phyloP scores from a whole-genome alignment of 2,113 vertebrate genomes.

The crab-eating macaque (Macaca fascicularis) region DNA sequence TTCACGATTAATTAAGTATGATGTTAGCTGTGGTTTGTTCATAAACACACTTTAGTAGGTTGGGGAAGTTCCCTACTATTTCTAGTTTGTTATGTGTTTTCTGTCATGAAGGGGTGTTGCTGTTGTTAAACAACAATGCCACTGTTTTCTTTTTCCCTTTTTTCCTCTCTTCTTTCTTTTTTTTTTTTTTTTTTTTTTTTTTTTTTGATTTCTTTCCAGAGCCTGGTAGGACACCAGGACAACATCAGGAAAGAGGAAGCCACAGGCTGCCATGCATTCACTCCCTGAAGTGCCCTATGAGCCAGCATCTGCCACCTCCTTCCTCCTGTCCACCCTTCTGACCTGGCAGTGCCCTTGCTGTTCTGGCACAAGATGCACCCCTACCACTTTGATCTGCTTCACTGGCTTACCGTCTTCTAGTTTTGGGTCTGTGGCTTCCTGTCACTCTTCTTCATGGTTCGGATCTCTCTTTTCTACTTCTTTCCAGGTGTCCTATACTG shows the following conservation, averaged over 20 bases:
- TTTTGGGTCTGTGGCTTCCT: slow-evolving; percentile 73
- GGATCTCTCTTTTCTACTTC: slow-evolving; percentile 72
- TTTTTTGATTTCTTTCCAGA: slow-evolving; percentile 78
- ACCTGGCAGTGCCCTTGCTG: background rate
- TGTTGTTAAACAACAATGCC: slow-evolving; percentile 38
- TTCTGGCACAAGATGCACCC: background rate
- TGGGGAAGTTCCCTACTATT: background rate
- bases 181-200: slow-evolving; percentile 60
- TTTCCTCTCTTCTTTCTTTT: background rate
- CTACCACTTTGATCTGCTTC: slow-evolving; percentile 40
- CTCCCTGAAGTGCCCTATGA: background rate
- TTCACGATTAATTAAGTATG: background rate
- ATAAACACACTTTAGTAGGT: background rate
- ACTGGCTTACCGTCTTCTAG: slow-evolving; percentile 71
- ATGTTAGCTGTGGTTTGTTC: background rate
- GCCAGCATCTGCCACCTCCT: background rate
- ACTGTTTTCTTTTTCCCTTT: background rate
- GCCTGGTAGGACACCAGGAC: slow-evolving; percentile 68
- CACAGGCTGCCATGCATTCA: slow-evolving; percentile 73
- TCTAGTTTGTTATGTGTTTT: slow-evolving; percentile 13
- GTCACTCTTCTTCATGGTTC: slow-evolving; percentile 72
- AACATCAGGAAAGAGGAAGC: slow-evolving; percentile 83
- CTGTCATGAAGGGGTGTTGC: background rate
- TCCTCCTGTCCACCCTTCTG: background rate
- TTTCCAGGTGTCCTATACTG: slow-evolving; percentile 77